Base-by-base conservation (phyloP, 2,888 invertebrate species). In the Sphaerophoria taeniata region DNA sequence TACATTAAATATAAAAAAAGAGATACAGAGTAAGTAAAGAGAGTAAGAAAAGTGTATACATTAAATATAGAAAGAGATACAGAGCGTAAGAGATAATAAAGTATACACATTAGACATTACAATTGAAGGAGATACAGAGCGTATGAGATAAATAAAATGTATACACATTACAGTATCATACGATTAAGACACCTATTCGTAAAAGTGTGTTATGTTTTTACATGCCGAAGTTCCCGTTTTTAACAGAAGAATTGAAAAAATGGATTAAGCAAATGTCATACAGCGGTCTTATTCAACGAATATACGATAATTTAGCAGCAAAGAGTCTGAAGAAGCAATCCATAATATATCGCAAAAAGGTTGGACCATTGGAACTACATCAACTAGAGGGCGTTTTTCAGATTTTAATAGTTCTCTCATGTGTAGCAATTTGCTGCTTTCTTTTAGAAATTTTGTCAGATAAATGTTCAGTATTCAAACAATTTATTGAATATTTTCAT, bases 171-270 rank as follows among this genome's bases (percentile, higher is more conserved):
- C 43, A 45, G 0, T 45, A 61, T 61, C 7, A n/a, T 9, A 61
- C 61, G 3, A 7, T 61, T 2, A 61, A 33, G 45, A 61, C 24
- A 7, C 61, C 45, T 31, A 4, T 61, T 31, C 43, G 31, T 6
- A 45, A 24, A 11, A 61, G 31, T 31, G 43, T 61, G 4, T n/a
- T 61, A 6, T 61, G 61, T n/a, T 31, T 45, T 43, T 61, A 45
- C 9, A 31, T 45, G 43, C 4, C 61, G 0, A 61, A 45, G 7
- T 60, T 60, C 31, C 43, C 61, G 0, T 45, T 45, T 61, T 31
- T 61, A 2, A 31, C 31, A 0, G 61, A 61, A 45, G 43, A 61
- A 1, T 61, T 61, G n/a, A 3, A 61, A 0, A 61, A n/a, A 7
- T n/a, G 45, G n/a, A 45, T 61, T 1, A 31, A 7, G 31, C 31